Percentiles rank a stretch among this genome's conserved stretches.
These are phyloP conservation scores for Manacus vitellinus DNA, from an alignment of 2,113 vertebrate genomes.

Conservation along the genomic window DNA sequence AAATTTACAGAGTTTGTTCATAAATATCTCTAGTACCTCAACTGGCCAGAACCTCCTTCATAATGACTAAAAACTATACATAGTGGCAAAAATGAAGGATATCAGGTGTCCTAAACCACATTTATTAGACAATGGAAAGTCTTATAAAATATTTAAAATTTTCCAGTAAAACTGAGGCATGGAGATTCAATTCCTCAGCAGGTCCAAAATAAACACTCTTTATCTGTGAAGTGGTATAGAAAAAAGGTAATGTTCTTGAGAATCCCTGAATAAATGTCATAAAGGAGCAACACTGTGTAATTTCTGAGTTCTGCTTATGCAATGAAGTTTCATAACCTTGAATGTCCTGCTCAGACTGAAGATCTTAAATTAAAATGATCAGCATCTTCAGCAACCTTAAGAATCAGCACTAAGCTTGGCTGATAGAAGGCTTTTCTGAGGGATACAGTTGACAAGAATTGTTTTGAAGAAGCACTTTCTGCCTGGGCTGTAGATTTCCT, in stretches of 20 bases:
- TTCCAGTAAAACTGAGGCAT: background rate
- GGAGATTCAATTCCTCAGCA: background rate
- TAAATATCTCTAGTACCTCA: background rate
- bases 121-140: background rate
- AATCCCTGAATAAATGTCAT: conserved; percentile 17
- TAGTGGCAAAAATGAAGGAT: background rate
- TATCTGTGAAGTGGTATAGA: background rate
- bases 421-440: background rate
- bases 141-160: background rate
- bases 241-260: background rate
- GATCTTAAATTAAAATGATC: conserved; percentile 48
- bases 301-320: conserved; percentile 37
- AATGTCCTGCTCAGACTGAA: conserved; percentile 21
- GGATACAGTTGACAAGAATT: background rate
- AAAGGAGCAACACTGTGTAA: background rate
- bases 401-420: background rate
- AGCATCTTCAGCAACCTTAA: background rate
- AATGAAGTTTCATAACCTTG: conserved; percentile 38
- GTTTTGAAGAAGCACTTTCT: background rate
- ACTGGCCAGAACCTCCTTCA: accelerated
- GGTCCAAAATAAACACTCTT: background rate
- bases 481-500: background rate
- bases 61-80: background rate
- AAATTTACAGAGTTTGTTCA: background rate
- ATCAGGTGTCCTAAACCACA: background rate